Percentiles rank a stretch among this genome's conserved stretches.
Evolutionary conservation across 2,888 invertebrate species (phyloP).

Genomic region (Caenorhabditis parvicauda): DNA sequence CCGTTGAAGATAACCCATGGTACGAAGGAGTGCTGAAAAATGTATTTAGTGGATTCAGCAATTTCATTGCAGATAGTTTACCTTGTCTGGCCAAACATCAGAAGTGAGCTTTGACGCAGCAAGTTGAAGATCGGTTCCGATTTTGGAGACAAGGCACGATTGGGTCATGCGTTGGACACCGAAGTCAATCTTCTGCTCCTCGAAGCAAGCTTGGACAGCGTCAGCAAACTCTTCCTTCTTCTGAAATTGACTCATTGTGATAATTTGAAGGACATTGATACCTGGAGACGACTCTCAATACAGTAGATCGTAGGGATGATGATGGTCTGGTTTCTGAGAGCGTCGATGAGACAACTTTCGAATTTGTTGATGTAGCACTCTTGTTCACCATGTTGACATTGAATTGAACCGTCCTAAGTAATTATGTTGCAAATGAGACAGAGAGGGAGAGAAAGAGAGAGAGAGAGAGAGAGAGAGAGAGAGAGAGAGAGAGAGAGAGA

Average conservation of each 20-base stretch:
- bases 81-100: slow-evolving; percentile 41
- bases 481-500: no score
- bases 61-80: background rate
- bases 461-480: no score
- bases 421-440: no score
- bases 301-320: slow-evolving; percentile 45
- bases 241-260: slow-evolving; percentile 7
- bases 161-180: slow-evolving; percentile 41
- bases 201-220: slow-evolving; percentile 41
- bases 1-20: slow-evolving; percentile 57
- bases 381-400: slow-evolving; percentile 55
- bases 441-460: no score
- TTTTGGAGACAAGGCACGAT: slow-evolving; percentile 42
- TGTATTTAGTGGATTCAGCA: background rate
- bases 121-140: slow-evolving; percentile 43
- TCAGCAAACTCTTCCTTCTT: slow-evolving; percentile 34
- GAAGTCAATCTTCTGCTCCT: slow-evolving; percentile 31
- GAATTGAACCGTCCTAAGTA: slow-evolving; percentile 42
- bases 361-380: slow-evolving; percentile 54
- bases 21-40: slow-evolving; percentile 41
- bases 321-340: slow-evolving; percentile 37
- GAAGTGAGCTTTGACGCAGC: slow-evolving; percentile 44
- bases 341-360: slow-evolving; percentile 47
- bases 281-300: slow-evolving; percentile 32
- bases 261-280: background rate